Base-by-base conservation (phyloP, 1,140 invertebrate genomes). In the Chironomus striatipennis region DNA sequence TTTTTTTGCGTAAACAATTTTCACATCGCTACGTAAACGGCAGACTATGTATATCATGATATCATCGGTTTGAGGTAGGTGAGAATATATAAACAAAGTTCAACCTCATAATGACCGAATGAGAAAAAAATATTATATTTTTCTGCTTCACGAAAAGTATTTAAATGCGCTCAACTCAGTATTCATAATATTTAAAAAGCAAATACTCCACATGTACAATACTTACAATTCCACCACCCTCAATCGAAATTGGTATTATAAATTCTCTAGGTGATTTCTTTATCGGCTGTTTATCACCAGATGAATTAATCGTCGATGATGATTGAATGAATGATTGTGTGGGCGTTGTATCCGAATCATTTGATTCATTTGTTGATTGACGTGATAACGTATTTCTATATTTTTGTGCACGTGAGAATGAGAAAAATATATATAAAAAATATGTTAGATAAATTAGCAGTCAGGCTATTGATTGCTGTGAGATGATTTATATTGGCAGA, bases 231-330 rank as follows among this genome's bases (percentile, higher is more conserved):
- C 92, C 92, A 75, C 92, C 92, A 75, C 92, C 93, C 84, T 95
- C 94, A 65, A 95, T 89, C 15, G 92, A 91, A 78, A 96, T 95
- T 0, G 94, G 94, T 83, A 96, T 95, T 78, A 96, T 94, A 77
- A 93, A 94, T 83, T 96, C 94, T 17, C 93, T 84, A 9, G 93
- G 92, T 74, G 91, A 93, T 83, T 95, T 95, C 78, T 91, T 89
- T 77, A 94, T 94, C 0, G 91, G 90, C 80, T 94, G 88, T 8
- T 84, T 84, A 43, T 83, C 89, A 21, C 87, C 47, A n/a, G 84
- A 83, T 3, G 65, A 73, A 73, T 79, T 80, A 43, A 79, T 76
- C 5, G 81, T 77, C 10, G 81, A 79, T 75, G 81, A 81, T 6
- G 67, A 43, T n/a, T 73, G 67, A 8, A 70, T 21, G 10, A 70